Conservation (phyloP, 2,113 vertebrate species). For the Pangasianodon hypophthalmus region DNA sequence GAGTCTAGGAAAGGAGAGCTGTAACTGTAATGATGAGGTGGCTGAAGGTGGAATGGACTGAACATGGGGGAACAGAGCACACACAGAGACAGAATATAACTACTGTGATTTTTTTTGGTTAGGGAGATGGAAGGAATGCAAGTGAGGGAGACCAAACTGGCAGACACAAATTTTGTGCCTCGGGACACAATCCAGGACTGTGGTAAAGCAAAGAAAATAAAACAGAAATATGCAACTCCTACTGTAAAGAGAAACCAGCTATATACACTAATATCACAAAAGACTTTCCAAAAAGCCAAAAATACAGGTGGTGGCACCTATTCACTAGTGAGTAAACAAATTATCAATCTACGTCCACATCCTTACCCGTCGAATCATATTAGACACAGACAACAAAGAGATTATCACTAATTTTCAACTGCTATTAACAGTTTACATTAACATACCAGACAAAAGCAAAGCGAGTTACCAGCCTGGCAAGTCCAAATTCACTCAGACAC, state of each 20-base stretch:
- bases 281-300: not conserved
- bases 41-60: not conserved
- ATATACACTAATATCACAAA: not conserved
- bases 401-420: not conserved
- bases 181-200: not conserved
- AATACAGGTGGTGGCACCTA: not conserved
- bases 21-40: conserved; percentile 3
- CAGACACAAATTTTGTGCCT: not conserved
- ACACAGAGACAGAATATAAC: not conserved
- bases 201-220: not conserved
- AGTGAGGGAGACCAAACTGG: too few species aligned
- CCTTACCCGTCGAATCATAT: not conserved
- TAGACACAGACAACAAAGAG: not conserved
- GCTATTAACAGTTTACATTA: not conserved
- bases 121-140: not conserved
- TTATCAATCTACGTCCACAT: not conserved
- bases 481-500: not conserved
- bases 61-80: not conserved
- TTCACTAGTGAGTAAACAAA: not conserved
- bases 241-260: not conserved
- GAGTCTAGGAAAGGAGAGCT: not conserved
- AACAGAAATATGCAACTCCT: not conserved
- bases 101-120: not conserved
- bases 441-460: not conserved
- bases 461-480: not conserved